Evolutionary conservation across 2,888 invertebrate species (phyloP), one percentile per base, ranked within the genome.

Genomic region (Desoria tigrina): DNA sequence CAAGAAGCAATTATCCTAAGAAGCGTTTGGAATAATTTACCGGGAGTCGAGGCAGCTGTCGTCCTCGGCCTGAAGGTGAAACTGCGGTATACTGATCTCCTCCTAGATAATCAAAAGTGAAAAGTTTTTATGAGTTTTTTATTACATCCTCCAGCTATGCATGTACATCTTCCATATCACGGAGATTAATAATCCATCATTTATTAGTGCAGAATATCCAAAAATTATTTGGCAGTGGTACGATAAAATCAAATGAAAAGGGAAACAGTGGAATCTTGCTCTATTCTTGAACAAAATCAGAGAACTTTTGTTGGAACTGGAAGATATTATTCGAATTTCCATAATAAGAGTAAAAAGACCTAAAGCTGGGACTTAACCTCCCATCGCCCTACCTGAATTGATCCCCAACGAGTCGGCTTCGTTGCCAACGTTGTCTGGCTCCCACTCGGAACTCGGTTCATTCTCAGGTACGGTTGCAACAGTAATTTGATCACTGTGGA

Each of bases 401-500:
- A 75, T 65, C 24, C 61, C 66, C 66, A 62, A 63, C 1, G 58
- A 54, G 39, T 65, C 61, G 4, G 54, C 37, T 39, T 71, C 68
- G 27, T 42, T 61, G 37, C 37, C 37, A 27, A 24, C 23, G 16
- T 68, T 69, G 32, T 49, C 60, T 28, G 67, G 62, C 32, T 74
- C 74, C 76, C 76, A 76, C 51, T 74, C 76, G 54, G 60, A 62
- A 27, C 57, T 66, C 28, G 72, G 68, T 42, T 76, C 74, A 49
- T 72, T 68, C 68, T 76, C 76, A 71, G 76, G 74, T 72, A 76
- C 76, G 28, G 71, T 71, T 55, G 74, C 62, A 23, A 69, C 67
- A 16, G 65, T 64, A 18, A 71, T 72, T 57, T 61, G 56, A 62
- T 76, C 76, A 55, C 76, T 76, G 58, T 32, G 32, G 32, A 32